Conservation (phyloP, 2,113 vertebrate species). For the Ochotona princeps region DNA sequence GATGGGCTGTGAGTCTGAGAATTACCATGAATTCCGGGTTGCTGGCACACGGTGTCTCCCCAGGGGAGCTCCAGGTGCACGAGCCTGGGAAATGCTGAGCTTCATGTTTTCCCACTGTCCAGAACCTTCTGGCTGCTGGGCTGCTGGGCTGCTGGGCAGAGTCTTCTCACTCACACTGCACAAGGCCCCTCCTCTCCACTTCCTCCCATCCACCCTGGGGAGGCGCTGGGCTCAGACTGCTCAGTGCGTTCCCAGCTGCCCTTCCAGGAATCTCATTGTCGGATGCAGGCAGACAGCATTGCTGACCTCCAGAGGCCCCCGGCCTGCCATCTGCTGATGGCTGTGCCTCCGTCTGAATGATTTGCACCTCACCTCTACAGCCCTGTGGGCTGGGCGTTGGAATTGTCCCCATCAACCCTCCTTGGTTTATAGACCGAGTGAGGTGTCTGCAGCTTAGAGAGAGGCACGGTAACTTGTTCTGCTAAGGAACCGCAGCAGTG, state of each 20-base stretch:
- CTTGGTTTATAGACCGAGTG: not conserved
- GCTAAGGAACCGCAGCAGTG: not conserved
- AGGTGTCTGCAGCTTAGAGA: not conserved
- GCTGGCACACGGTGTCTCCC: accelerated
- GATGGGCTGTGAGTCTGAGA: not conserved
- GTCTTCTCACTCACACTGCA: not conserved
- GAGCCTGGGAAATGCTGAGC: not conserved
- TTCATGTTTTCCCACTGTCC: not conserved
- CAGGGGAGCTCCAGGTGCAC: not conserved
- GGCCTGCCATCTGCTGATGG: not conserved
- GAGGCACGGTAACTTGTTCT: not conserved
- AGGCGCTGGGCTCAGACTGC: not conserved
- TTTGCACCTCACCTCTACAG: not conserved
- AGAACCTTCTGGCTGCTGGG: not conserved
- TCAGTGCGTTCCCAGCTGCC: not conserved
- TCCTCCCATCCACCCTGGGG: not conserved
- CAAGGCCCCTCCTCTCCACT: not conserved
- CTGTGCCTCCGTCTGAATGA: not conserved
- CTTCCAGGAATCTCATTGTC: not conserved
- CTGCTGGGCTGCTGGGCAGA: not conserved
- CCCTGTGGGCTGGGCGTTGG: not conserved
- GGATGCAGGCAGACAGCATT: not conserved
- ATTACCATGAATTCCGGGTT: not conserved
- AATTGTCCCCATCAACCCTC: not conserved
- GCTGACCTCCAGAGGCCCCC: not conserved